Base-by-base conservation (phyloP, 37 sponge, comb jelly and placozoan genomes). In the Spongilla lacustris region DNA sequence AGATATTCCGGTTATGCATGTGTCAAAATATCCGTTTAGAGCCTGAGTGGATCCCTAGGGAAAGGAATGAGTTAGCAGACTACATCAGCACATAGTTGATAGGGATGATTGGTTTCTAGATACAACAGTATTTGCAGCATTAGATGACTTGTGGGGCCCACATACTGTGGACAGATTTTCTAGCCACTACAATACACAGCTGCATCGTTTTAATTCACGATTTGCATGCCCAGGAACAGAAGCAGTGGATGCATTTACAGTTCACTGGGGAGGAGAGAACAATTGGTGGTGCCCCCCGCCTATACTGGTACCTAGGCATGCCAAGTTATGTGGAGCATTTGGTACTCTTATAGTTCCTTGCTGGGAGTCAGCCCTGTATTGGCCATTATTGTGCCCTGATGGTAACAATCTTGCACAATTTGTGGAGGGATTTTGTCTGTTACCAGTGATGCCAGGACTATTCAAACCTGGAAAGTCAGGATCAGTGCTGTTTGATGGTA, bases 161-260 rank as follows among this genome's bases (percentile, higher is more conserved):
- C 87, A 86, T 33, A 86, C 87, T 9, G 48, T 85, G 25, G 86
- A 85, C 69, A 50, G 86, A 32, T 76, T 85, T 76, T 77, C 77
- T 23, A 67, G n/a, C 36, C 50, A 31, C 14, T 26, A 85, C 36
- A 85, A 77, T 41, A 41, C 41, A 6, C 87, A 78, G 19, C 0
- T 79, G 3, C 71, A 17, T 3, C 27, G 87, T 22, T 86, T 79
- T 4, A 80, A 79, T 33, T 50, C 46, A 21, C 31, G 73, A 14
- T 86, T 22, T 33, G 78, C 80, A 73, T 33, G 79, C 50, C 80
- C 80, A 36, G 80, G 73, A 4, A 25, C 80, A 37, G 87, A 80
- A 28, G 81, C 88, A 11, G 81, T 81, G 22, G 81, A 87, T 81
- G 87, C 87, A 12, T 87, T 87, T 48, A 87, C 87, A 9, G 41